Evolutionary conservation across 2,113 vertebrate species (phyloP), one percentile per base, ranked within the genome.

Genomic region (Boulengeromyrus knoepffleri): DNA sequence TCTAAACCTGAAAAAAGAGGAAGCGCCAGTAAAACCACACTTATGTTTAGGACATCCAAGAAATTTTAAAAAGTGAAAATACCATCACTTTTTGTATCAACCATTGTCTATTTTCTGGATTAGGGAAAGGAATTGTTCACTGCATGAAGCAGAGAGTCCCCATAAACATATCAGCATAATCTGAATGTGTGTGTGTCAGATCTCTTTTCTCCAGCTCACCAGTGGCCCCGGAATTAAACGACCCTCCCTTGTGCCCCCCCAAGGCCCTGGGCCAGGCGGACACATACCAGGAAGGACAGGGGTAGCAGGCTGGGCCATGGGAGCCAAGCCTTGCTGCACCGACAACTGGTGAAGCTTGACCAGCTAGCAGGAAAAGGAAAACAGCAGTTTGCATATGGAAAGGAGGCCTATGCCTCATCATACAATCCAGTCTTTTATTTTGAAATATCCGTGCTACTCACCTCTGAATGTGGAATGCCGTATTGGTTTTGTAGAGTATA

Each of bases 291-390:
- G 92, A 94, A 96, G 90, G 93, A 95, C 91, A n/a, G 93, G 92
- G 15, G 95, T 92, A 49, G 97, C 96, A 39, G 96, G 80, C 89
- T 97, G 97, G 91, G 94, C 95, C 90, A 97, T 92, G 52, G 97
- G 93, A 53, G 95, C 92, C 0, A 98, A 97, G 36, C 94, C 92
- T 58, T 97, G 95, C 24, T 99, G 98, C 92, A 98, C 96, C 0
- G 98, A 97, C 93, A 99, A 92, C 95, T 98, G 98, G 94, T 98
- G 98, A 84, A 99, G 96, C 91, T 99, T 99, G 0, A 96, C 96
- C 91, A 99, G 91, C 98, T 99, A 85, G 53, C 53, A 90, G 58
- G 74, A 89, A 7, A 93, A 89, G 93, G n/a, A 27, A 58, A 31
- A 91, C 9, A 88, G 50, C 42, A 74, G 2, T 19, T 10, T 42